These are phyloP conservation scores for Tachystola acroxantha DNA, from an alignment of 2,888 invertebrate species.

Conservation along the genomic window DNA sequence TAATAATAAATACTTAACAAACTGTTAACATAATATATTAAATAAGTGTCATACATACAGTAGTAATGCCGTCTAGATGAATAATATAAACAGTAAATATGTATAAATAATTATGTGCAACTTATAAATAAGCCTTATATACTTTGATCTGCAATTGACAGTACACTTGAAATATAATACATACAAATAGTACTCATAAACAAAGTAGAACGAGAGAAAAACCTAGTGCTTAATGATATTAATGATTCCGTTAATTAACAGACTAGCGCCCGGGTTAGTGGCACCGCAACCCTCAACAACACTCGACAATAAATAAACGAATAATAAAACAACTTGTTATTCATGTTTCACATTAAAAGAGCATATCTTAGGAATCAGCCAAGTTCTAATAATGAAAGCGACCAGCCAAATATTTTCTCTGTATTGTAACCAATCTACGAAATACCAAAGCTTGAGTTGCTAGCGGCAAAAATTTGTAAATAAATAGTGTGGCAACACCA, in stretches of 20 bases:
- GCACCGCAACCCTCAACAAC: conserved; percentile 26
- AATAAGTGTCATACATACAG: background rate
- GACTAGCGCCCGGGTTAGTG: conserved; percentile 28
- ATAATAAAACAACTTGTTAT: conserved; percentile 16
- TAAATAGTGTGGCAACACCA: conserved; percentile 42
- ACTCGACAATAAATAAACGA: conserved; percentile 22
- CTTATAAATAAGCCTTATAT: conserved; percentile 1
- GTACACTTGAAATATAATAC: conserved; percentile 13
- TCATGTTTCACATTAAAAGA: conserved; percentile 43
- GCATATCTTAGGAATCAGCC: conserved; percentile 58
- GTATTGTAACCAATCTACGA: conserved; percentile 38
- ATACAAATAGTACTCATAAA: conserved; percentile 17
- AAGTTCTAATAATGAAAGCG: conserved; percentile 61
- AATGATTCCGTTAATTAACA: conserved; percentile 6
- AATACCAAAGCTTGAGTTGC: conserved; percentile 58
- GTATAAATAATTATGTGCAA: background rate
- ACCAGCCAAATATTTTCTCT: conserved; percentile 65
- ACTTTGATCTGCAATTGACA: background rate
- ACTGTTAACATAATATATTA: background rate
- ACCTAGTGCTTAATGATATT: conserved; percentile 28
- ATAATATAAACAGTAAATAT: background rate
- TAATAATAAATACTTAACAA: background rate
- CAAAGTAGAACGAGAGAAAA: conserved; percentile 39
- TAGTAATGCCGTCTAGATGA: background rate
- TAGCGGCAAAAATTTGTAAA: conserved; percentile 53